phyloP scores from a whole-genome alignment of 2,113 vertebrate genomes.

The Trachemys scripta region DNA sequence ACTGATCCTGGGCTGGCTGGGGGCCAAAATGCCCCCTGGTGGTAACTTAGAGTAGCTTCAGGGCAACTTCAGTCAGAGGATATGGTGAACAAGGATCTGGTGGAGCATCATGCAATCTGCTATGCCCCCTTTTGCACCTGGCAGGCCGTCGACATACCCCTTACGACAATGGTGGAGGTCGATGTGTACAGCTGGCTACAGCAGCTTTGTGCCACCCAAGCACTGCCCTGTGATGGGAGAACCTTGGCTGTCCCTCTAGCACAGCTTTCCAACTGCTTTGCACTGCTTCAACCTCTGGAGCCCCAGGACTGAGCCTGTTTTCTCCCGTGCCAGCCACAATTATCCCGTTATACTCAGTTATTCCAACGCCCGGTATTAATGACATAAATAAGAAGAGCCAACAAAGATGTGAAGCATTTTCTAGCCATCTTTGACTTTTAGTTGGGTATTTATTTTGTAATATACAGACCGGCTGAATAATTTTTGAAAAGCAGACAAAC shows the following conservation, averaged over 20 bases:
- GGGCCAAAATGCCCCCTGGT: background rate
- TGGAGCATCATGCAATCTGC: background rate
- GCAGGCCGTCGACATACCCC: background rate
- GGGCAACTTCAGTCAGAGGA: background rate
- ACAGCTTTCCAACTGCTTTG: background rate
- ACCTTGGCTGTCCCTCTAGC: background rate
- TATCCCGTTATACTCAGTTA: background rate
- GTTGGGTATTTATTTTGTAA: background rate
- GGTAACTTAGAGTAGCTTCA: background rate
- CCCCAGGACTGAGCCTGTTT: background rate
- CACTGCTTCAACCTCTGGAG: background rate
- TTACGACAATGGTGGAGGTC: background rate
- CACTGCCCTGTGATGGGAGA: background rate
- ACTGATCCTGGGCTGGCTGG: background rate
- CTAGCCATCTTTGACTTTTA: background rate
- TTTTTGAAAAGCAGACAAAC: constrained; percentile 15
- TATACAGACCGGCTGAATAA: background rate
- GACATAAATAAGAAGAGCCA: background rate
- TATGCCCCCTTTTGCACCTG: background rate
- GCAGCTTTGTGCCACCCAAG: background rate
- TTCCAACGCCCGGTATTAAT: background rate
- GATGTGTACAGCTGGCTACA: background rate
- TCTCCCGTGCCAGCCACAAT: background rate
- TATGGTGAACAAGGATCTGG: background rate
- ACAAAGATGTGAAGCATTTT: background rate